Percentiles rank a stretch among this genome's conserved stretches.
These are phyloP conservation scores for Chymomyza fuscimana DNA, from an alignment of 2,888 invertebrate species.

Conservation along the genomic window DNA sequence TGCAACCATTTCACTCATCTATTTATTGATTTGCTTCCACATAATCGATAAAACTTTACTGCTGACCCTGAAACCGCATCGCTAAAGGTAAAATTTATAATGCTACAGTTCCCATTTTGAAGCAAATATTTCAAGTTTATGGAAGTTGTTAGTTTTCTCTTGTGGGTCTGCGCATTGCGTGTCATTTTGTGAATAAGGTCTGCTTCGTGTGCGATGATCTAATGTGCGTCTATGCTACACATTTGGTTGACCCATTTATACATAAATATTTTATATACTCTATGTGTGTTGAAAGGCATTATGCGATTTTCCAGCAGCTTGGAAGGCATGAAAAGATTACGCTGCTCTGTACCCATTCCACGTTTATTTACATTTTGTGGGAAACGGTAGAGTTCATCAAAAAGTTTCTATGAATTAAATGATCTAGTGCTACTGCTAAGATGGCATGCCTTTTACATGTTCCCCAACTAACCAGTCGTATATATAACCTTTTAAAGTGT, in stretches of 20 bases:
- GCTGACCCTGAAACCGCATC: constrained; percentile 2
- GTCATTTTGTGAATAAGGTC: neutral
- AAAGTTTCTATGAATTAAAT: no score
- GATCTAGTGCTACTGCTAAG: no score
- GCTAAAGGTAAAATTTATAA: neutral
- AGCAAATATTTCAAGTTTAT: neutral
- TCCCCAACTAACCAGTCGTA: no score
- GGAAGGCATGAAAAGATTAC: neutral
- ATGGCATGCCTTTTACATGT: no score
- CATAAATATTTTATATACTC: neutral
- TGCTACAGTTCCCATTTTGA: neutral
- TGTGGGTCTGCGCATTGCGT: neutral
- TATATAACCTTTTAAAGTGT: neutral
- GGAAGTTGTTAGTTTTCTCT: neutral
- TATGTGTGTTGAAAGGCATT: neutral
- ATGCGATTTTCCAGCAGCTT: neutral
- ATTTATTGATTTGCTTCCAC: neutral
- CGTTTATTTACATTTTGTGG: no score
- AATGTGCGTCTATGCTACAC: neutral
- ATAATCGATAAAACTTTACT: constrained; percentile 1
- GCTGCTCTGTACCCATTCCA: no score
- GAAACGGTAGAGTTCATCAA: no score
- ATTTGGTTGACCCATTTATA: neutral
- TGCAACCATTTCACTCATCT: neutral
- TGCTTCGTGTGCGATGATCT: constrained; percentile 5